These are phyloP conservation scores for Actenoides hombroni DNA, from an alignment of 2,113 vertebrate species.

Conservation along the genomic window DNA sequence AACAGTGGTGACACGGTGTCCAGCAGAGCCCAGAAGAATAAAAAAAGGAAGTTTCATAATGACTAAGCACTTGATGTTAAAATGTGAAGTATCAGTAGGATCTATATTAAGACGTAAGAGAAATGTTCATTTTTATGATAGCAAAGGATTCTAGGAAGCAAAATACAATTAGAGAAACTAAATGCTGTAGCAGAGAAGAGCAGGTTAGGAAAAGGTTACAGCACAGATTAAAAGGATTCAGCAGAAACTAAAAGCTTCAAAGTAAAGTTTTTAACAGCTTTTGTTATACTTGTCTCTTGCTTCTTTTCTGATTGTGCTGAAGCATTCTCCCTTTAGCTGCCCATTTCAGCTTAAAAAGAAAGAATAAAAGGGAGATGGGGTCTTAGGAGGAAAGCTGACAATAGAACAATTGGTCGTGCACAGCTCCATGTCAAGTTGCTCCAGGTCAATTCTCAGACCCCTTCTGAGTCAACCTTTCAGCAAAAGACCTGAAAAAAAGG, in stretches of 20 bases:
- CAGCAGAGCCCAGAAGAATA: not conserved
- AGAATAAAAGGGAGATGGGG: not conserved
- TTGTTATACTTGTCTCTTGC: not conserved
- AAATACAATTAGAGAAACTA: constrained; percentile 41
- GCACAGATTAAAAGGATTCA: constrained; percentile 37
- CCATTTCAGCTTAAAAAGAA: not conserved
- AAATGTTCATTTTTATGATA: not conserved
- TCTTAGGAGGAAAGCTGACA: not conserved
- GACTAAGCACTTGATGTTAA: not conserved
- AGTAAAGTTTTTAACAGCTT: constrained; percentile 48
- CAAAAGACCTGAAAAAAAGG: constrained; percentile 1
- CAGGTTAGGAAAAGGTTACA: constrained; percentile 42
- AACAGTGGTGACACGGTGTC: not conserved
- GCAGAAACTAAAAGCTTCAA: not conserved
- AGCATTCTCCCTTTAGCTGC: not conserved
- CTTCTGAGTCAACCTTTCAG: not conserved
- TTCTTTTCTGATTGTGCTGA: constrained; percentile 16
- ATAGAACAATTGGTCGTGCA: constrained; percentile 2
- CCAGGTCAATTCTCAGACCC: constrained; percentile 14
- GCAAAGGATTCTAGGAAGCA: not conserved
- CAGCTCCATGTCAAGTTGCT: not conserved
- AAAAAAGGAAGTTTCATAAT: not conserved
- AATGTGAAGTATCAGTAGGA: not conserved
- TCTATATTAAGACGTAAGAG: not conserved
- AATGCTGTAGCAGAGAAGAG: not conserved